Base-by-base conservation (phyloP, 2,113 vertebrate genomes). In the Felis catus region DNA sequence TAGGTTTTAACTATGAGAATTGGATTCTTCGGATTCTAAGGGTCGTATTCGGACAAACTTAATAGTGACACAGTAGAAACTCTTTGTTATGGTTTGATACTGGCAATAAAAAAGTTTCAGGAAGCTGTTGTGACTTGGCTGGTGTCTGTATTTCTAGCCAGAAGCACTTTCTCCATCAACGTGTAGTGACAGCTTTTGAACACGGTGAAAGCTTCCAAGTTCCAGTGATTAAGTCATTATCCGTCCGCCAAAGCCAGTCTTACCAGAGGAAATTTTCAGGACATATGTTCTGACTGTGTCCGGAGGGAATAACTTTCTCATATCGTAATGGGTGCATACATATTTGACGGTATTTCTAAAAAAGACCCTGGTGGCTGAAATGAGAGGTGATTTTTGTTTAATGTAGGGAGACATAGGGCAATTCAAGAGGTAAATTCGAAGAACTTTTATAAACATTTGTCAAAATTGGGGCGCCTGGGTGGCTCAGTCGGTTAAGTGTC, bases 151-250 rank as follows among this genome's bases (percentile, higher is more conserved):
- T 93, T 74, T 95, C 82, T 74, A 65, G n/a, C 80, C 84, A 95
- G 92, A 92, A 95, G 91, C 1, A 7, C 70, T 73, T 94, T 94
- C 79, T 96, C 65, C 63, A 85, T 96, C 94, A 36, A 25, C 3
- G 65, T 31, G 9, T 25, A 10, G 90, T 88, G 94, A 85, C 90
- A 81, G 94, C 58, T 83, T 96, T 65, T 74, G 94, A 97, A 29
- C 13, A 8, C 7, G 45, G 29, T 25, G 66, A 85, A 95, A 81
- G 39, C 66, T 51, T 81, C 80, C 84, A 85, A 91, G 66, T 81
- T 91, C 66, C 23, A 55, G 65, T 61, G 88, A 96, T 96, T 84
- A 95, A 96, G 76, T 90, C 91, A 79, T 96, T 97, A 71, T 39
- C 48, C 74, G 41, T 48, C 48, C 80, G 41, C 76, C 73, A 94